Conservation (phyloP, 2,888 invertebrate species). For the Ophion slaviceki region DNA sequence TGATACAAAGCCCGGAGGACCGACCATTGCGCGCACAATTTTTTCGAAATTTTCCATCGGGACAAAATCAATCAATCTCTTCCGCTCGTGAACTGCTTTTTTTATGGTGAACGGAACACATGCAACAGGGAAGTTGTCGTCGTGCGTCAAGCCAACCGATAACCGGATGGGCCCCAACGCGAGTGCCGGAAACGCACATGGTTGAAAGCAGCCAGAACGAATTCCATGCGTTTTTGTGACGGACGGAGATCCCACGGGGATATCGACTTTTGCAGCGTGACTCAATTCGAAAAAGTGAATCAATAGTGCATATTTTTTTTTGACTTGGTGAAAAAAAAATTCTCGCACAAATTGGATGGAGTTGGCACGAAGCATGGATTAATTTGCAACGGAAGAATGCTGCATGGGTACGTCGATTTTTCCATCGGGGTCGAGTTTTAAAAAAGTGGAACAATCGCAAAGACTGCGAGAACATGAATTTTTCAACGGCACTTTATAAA, state of each 20-base stretch:
- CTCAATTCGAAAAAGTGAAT: slow-evolving; percentile 4
- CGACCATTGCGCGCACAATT: neutral
- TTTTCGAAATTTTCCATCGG: neutral
- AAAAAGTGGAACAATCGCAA: neutral
- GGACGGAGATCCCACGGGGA: neutral
- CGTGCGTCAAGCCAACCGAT: neutral
- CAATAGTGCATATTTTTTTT: neutral
- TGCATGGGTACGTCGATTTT: neutral
- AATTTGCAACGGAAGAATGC: neutral
- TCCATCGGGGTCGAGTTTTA: neutral
- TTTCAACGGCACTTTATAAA: neutral
- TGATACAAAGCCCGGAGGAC: slow-evolving; percentile 9
- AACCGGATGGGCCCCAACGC: slow-evolving; percentile 25
- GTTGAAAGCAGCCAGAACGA: slow-evolving; percentile 30
- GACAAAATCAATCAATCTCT: neutral
- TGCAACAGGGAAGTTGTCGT: neutral
- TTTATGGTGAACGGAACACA: neutral
- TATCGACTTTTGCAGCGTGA: neutral
- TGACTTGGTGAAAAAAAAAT: neutral
- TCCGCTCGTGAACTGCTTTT: too few relatives aligned
- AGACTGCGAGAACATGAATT: neutral
- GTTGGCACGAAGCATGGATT: too few relatives aligned
- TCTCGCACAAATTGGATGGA: neutral
- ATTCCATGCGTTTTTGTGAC: slow-evolving; percentile 24
- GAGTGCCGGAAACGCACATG: slow-evolving; percentile 54